These are phyloP conservation scores for Apogon talboti DNA, from an alignment of 2,797 vertebrate species.

Conservation along the genomic window DNA sequence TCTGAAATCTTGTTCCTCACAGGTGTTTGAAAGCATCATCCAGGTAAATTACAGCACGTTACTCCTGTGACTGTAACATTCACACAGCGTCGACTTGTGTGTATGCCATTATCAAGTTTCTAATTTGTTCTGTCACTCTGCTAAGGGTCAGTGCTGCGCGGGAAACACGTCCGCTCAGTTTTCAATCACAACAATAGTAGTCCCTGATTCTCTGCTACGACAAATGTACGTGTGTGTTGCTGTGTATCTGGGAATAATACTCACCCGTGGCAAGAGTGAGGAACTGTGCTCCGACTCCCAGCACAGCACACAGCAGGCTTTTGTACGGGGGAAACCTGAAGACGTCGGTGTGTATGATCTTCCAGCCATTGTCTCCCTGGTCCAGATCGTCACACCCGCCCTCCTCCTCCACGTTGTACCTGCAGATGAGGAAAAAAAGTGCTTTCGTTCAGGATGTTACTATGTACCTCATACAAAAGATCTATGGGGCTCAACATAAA, in stretches of 20 bases:
- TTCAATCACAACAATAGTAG: conserved; percentile 2
- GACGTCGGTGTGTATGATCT: conserved; percentile 95
- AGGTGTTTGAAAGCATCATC: too few species aligned
- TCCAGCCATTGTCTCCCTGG: conserved; percentile 95
- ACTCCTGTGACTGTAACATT: background rate
- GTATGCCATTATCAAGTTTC: conserved; percentile 7
- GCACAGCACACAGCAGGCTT: conserved; percentile 90
- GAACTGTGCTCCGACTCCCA: conserved; percentile 94
- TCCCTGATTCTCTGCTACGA: background rate
- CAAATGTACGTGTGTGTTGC: background rate
- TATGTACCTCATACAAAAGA: background rate
- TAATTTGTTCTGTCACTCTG: background rate
- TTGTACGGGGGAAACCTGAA: conserved; percentile 92
- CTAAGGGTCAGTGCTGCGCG: background rate
- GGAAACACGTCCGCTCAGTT: conserved; percentile 8
- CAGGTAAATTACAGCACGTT: too few species aligned
- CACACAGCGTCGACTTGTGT: background rate
- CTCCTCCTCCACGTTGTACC: conserved; percentile 94
- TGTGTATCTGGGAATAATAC: conserved; percentile 24
- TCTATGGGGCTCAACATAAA: too few species aligned
- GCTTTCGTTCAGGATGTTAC: background rate
- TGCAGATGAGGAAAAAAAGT: conserved; percentile 55
- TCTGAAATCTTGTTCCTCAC: background rate
- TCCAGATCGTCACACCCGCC: conserved; percentile 90
- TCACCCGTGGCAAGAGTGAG: conserved; percentile 92